Base-by-base conservation (phyloP, 2,888 invertebrate genomes). In the Caenorhabditis virilis region DNA sequence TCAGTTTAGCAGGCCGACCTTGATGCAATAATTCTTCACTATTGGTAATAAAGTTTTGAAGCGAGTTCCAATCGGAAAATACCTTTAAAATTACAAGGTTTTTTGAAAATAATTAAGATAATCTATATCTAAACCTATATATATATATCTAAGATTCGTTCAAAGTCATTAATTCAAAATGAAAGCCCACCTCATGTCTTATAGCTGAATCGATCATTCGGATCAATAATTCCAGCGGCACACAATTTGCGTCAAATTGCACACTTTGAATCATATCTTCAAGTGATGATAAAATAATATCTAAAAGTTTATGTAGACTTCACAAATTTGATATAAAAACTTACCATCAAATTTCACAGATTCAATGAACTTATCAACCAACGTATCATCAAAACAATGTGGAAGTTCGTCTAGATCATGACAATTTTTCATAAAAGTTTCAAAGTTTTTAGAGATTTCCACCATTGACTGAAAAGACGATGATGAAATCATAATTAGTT, bases 371-470 rank as follows among this genome's bases (percentile, higher is more conserved):
- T 65, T 68, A 46, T 72, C 72, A n/a, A 76, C 27, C 1, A 76
- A 52, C 1, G 73, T 68, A 41, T 76, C 75, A 45, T 76, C 73
- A 22, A 73, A 65, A 33, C 57, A 54, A 43, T 72, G 70, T 11
- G 73, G 73, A 27, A 72, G 50, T 39, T 69, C 68, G 6, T 72
- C 72, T n/a, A 64, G 43, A 11, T 26, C 43, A 4, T 42, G 25
- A 16, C 61, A 61, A 18, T 54, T 55, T 16, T 16, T 20, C 3
- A 68, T 36, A 18, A 68, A 53, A 11, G 39, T 27, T 35, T 38
- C 11, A 41, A 58, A 16, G 11, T 41, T 45, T 20, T 38, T 35
- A 11, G 23, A 11, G 3, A 39, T 39, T 16, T 39, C 18, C 39
- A 39, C 20, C 20, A 11, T 15, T 16, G 15, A 16, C 35, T 15